Percentiles rank a stretch among this genome's conserved stretches.
phyloP scores from a whole-genome alignment of 2,797 vertebrate genomes.

The Cheirogaleus major region DNA sequence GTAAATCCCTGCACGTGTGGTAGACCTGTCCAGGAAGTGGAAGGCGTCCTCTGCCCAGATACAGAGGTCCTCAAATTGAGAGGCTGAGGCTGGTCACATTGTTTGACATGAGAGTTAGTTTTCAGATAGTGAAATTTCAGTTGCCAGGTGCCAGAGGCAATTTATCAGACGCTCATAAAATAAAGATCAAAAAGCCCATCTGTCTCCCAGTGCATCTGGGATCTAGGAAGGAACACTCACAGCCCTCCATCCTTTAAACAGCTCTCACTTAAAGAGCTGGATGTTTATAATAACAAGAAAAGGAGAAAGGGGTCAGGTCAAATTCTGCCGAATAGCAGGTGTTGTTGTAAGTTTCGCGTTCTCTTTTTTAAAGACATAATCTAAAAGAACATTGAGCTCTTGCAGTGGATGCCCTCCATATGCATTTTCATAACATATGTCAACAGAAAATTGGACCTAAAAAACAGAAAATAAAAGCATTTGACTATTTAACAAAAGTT shows the following conservation, averaged over 20 bases:
- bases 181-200: slow-evolving; percentile 89
- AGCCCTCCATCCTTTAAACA: slow-evolving; percentile 89
- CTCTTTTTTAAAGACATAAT: slow-evolving; percentile 74
- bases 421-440: slow-evolving; percentile 73
- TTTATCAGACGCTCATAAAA: slow-evolving; percentile 90
- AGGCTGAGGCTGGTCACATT: slow-evolving; percentile 82
- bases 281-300: slow-evolving; percentile 93
- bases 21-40: neutral
- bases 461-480: slow-evolving; percentile 34
- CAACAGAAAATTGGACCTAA: slow-evolving; percentile 26
- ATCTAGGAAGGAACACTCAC: slow-evolving; percentile 88
- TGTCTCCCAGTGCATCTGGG: slow-evolving; percentile 87
- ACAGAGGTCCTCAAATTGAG: neutral
- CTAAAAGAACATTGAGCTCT: slow-evolving; percentile 77
- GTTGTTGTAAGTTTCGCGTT: slow-evolving; percentile 85
- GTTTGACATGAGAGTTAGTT: slow-evolving; percentile 89
- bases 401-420: slow-evolving; percentile 56
- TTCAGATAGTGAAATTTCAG: slow-evolving; percentile 89
- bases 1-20: slow-evolving; percentile 61
- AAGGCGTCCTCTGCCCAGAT: neutral
- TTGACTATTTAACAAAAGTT: neutral
- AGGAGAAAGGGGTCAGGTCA: slow-evolving; percentile 90
- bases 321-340: slow-evolving; percentile 88
- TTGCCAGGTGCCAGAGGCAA: slow-evolving; percentile 90
- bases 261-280: slow-evolving; percentile 90